Evolutionary conservation across 2,797 vertebrate genomes (phyloP).

Genomic region (Falco columbarius): DNA sequence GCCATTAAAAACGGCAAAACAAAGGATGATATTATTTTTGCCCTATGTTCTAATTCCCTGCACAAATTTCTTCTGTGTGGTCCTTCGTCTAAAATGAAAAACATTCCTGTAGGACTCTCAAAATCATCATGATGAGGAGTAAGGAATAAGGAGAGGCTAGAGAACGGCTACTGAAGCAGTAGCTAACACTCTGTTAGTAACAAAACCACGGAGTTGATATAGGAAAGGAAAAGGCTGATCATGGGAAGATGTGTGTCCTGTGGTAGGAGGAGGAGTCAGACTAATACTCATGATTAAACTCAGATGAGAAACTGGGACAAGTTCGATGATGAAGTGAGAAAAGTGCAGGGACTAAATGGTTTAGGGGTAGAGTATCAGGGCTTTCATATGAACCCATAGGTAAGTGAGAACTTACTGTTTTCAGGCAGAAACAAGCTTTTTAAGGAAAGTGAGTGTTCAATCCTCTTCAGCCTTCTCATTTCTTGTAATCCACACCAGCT

Average conservation of each 20-base stretch:
- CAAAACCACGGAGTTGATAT: background rate
- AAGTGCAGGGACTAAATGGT: background rate
- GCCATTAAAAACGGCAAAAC: background rate
- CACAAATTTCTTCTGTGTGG: background rate
- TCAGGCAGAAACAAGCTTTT: background rate
- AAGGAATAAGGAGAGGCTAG: background rate
- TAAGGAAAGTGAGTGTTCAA: background rate
- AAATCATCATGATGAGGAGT: background rate
- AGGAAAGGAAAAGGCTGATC: background rate
- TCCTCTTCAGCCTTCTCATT: background rate
- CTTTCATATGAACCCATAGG: background rate
- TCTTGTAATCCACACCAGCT: background rate
- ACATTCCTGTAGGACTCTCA: background rate
- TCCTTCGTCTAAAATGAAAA: background rate
- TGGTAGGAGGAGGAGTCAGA: background rate
- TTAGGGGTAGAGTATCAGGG: background rate
- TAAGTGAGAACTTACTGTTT: background rate
- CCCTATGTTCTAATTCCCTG: background rate
- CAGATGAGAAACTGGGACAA: background rate
- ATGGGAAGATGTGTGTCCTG: background rate
- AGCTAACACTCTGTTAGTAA: background rate
- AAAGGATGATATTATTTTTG: background rate
- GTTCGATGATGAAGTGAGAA: background rate
- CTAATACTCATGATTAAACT: background rate
- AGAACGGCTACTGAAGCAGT: background rate